These are phyloP conservation scores for Aplysia californica DNA, from an alignment of 1,140 invertebrate species.

Conservation along the genomic window DNA sequence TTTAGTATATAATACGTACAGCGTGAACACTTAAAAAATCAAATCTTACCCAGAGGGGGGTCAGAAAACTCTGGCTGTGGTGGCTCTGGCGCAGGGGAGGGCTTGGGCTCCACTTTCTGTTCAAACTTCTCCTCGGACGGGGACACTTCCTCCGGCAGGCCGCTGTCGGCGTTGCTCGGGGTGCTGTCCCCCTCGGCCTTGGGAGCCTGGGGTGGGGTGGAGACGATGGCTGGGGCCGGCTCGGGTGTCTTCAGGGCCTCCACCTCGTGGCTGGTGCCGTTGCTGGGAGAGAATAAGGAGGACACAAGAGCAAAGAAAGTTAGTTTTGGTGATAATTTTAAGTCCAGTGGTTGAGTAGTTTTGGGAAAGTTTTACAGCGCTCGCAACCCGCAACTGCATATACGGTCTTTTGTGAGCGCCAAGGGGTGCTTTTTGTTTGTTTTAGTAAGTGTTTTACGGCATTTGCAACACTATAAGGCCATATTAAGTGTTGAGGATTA, in stretches of 20 bases:
- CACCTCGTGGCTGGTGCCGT: background rate
- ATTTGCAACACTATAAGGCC: too few species aligned
- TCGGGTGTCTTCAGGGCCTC: conserved; percentile 7
- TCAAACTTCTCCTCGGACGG: conserved; percentile 11
- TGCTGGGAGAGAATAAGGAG: background rate
- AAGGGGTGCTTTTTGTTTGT: too few species aligned
- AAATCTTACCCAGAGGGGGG: conserved; percentile 9
- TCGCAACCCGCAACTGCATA: too few species aligned
- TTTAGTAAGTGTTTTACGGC: too few species aligned
- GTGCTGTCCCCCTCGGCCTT: background rate
- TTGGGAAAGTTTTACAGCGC: too few species aligned
- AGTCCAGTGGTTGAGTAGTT: too few species aligned
- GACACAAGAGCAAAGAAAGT: too few species aligned
- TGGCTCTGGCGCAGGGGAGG: background rate
- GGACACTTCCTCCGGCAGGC: background rate
- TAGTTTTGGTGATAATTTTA: too few species aligned
- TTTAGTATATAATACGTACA: too few species aligned
- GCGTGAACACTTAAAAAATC: too few species aligned
- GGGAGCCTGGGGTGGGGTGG: background rate
- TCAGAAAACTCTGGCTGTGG: conserved; percentile 8
- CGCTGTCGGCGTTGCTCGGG: background rate
- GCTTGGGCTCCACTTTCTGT: conserved; percentile 12
- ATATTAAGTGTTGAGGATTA: too few species aligned
- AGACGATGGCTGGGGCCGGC: background rate
- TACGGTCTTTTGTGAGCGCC: too few species aligned